phyloP scores from a whole-genome alignment of 2,888 invertebrate species.

The Tetheella fluctuosa region DNA sequence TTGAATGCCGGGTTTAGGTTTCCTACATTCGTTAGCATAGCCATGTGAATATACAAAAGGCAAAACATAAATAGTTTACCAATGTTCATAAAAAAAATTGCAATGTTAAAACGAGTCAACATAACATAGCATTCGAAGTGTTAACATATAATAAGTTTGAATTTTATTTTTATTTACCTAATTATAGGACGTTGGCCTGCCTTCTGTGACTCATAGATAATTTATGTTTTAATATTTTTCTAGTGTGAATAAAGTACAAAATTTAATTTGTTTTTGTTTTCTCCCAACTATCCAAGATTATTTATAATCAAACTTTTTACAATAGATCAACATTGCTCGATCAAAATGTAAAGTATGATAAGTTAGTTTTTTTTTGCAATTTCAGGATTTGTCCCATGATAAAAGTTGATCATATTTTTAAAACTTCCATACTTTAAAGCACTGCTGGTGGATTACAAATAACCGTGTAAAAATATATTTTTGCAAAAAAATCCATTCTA shows the following conservation, averaged over 20 bases:
- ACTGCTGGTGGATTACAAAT: too few species aligned
- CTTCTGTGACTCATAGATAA: slow-evolving; percentile 7
- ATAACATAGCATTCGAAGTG: background rate
- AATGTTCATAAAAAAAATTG: background rate
- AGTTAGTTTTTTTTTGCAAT: too few species aligned
- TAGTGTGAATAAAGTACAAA: slow-evolving; percentile 43
- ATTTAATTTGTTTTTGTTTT: slow-evolving; percentile 15
- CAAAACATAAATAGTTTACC: background rate
- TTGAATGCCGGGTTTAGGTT: background rate
- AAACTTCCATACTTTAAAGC: too few species aligned
- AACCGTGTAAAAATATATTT: too few species aligned
- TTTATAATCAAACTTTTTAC: too few species aligned
- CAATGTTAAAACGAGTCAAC: background rate
- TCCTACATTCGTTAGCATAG: background rate
- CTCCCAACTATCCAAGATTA: too few species aligned
- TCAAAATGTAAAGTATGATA: too few species aligned
- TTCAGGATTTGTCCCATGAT: too few species aligned
- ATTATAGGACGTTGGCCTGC: background rate
- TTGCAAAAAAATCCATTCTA: too few species aligned
- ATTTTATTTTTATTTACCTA: background rate
- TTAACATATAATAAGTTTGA: background rate
- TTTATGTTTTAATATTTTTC: slow-evolving; percentile 34
- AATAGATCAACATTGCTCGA: too few species aligned
- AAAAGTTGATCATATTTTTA: too few species aligned
- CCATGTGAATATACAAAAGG: background rate